Conservation (phyloP, 2,888 invertebrate species). For the Andrena chrysosceles region DNA sequence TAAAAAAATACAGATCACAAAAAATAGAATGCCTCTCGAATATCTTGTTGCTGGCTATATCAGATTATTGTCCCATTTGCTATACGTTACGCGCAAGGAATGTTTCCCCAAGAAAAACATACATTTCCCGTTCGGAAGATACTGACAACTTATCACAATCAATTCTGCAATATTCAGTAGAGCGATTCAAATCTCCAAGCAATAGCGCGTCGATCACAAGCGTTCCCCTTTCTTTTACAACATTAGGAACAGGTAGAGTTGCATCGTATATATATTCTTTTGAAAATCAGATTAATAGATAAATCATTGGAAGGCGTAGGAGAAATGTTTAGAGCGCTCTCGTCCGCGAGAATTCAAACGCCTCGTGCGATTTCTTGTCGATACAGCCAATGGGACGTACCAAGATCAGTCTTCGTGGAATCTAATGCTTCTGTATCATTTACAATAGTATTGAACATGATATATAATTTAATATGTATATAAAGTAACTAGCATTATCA, state of each 20-base stretch:
- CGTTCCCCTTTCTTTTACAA: not conserved
- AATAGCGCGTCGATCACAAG: not conserved
- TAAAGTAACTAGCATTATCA: conserved; percentile 67
- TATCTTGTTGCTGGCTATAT: conserved; percentile 69
- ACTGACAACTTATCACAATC: conserved; percentile 45
- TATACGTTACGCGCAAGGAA: conserved; percentile 52
- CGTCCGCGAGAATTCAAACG: conserved; percentile 30
- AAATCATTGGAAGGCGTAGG: not conserved
- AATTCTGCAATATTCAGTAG: not conserved
- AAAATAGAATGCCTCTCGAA: conserved; percentile 82
- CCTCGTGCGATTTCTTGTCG: conserved; percentile 28
- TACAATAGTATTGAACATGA: conserved; percentile 63
- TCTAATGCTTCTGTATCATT: conserved; percentile 67
- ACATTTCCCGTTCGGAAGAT: conserved; percentile 24
- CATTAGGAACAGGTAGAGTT: conserved; percentile 4
- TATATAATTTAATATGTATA: conserved; percentile 64
- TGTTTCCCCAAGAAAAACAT: conserved; percentile 35
- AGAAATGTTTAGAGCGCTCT: conserved; percentile 14
- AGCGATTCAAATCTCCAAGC: conserved; percentile 10
- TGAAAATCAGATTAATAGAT: conserved; percentile 16
- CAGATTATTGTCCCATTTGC: conserved; percentile 71
- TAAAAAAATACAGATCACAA: conserved; percentile 83
- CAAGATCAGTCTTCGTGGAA: conserved; percentile 79
- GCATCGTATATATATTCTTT: not conserved
- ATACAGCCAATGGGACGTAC: conserved; percentile 75